These are phyloP conservation scores for Oophaga sylvatica DNA, from an alignment of 2,797 vertebrate species.

Conservation along the genomic window DNA sequence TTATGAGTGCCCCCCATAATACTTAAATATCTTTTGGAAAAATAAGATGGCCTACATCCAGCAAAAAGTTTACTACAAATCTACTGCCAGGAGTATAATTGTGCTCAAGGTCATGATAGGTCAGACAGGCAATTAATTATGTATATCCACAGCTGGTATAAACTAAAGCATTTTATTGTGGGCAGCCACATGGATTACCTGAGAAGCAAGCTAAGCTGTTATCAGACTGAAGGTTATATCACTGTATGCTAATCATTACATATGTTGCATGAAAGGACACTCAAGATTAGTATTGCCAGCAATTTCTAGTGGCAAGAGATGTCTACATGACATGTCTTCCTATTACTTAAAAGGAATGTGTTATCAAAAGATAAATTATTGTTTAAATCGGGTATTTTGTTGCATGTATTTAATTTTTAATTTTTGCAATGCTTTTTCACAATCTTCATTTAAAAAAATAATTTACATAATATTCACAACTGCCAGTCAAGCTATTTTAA, in stretches of 20 bases:
- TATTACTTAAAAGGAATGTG: too few species aligned
- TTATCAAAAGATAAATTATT: too few species aligned
- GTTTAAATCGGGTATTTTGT: too few species aligned
- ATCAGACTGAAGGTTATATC: slow-evolving; percentile 14
- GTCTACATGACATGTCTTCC: background rate
- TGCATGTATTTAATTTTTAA: too few species aligned
- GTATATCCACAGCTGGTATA: background rate
- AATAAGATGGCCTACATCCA: background rate
- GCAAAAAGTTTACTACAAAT: background rate
- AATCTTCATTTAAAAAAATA: too few species aligned
- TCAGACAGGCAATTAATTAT: background rate
- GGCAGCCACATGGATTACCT: background rate
- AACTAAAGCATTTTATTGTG: slow-evolving; percentile 16
- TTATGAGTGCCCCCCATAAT: background rate
- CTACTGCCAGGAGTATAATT: slow-evolving; percentile 8
- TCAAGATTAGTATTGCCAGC: background rate
- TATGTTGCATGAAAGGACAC: background rate
- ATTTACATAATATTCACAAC: too few species aligned
- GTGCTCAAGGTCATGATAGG: slow-evolving; percentile 7
- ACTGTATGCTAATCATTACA: background rate
- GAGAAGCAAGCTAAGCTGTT: background rate
- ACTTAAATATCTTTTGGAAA: background rate
- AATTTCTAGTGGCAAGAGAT: background rate
- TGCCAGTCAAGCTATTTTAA: too few species aligned
- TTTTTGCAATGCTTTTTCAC: too few species aligned